Evolutionary conservation across 2,113 vertebrate species (phyloP).

Genomic region (Anhinga anhinga): DNA sequence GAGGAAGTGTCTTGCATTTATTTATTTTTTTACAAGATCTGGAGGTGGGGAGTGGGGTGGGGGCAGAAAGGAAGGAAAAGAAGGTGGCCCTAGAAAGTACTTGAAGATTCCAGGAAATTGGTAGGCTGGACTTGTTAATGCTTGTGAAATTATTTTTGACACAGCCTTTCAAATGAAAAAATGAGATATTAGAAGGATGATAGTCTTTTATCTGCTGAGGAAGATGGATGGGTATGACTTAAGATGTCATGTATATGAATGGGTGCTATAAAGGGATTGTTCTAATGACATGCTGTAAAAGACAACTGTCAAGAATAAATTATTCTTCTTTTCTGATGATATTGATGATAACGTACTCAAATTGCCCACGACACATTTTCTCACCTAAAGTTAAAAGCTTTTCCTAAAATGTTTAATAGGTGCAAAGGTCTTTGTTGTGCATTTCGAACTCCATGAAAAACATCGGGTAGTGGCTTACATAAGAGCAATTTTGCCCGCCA

Average conservation of each 20-base stretch:
- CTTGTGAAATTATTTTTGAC: slow-evolving; percentile 64
- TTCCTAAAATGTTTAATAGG: slow-evolving; percentile 1
- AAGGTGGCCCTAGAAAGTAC: neutral
- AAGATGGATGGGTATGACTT: slow-evolving; percentile 72
- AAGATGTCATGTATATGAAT: slow-evolving; percentile 69
- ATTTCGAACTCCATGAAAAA: neutral
- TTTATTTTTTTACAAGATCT: neutral
- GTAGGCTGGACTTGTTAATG: slow-evolving; percentile 54
- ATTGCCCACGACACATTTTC: neutral
- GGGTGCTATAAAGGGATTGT: slow-evolving; percentile 65
- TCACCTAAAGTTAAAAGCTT: slow-evolving; percentile 13
- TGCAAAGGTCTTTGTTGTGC: neutral
- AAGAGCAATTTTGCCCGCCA: slow-evolving; percentile 31
- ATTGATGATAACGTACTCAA: slow-evolving; percentile 35
- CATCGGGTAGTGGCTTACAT: neutral
- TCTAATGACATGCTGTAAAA: slow-evolving; percentile 67
- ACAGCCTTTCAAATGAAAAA: slow-evolving; percentile 63
- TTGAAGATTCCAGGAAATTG: slow-evolving; percentile 17
- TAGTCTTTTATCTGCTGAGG: slow-evolving; percentile 61
- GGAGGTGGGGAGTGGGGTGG: neutral
- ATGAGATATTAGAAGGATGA: slow-evolving; percentile 60
- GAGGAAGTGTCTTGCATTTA: neutral
- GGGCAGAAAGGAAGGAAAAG: neutral
- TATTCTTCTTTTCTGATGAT: slow-evolving; percentile 57
- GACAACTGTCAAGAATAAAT: slow-evolving; percentile 71